Conservation (phyloP, 2,888 invertebrate species). For the Scelioninae gen. 2 region DNA sequence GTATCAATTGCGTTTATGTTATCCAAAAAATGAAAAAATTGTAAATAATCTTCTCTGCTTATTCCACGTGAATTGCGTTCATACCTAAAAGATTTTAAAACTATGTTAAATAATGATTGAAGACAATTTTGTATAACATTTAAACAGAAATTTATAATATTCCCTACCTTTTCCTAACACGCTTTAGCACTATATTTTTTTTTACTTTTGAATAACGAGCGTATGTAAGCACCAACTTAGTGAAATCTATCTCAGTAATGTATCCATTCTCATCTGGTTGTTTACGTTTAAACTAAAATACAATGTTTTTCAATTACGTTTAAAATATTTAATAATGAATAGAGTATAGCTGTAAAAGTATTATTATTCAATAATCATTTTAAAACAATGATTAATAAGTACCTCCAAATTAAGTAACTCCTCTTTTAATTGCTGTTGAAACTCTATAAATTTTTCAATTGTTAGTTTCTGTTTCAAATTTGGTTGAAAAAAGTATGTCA, state of each 20-base stretch:
- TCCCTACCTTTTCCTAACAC: slow-evolving; percentile 89
- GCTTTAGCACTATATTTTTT: slow-evolving; percentile 92
- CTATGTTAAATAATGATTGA: too few relatives aligned
- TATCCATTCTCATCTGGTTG: slow-evolving; percentile 90
- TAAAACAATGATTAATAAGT: neutral
- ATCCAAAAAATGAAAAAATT: slow-evolving; percentile 97
- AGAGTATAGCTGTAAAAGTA: too few relatives aligned
- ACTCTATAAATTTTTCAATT: slow-evolving; percentile 96
- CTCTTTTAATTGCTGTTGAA: slow-evolving; percentile 94
- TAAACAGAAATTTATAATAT: too few relatives aligned
- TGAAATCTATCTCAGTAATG: slow-evolving; percentile 95
- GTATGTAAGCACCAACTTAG: slow-evolving; percentile 93
- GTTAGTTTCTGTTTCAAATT: slow-evolving; percentile 93
- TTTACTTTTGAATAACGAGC: slow-evolving; percentile 96
- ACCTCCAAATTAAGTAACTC: slow-evolving; percentile 96
- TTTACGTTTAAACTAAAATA: slow-evolving; percentile 84
- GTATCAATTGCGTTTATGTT: too few relatives aligned
- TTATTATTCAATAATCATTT: too few relatives aligned
- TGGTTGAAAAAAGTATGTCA: slow-evolving; percentile 95
- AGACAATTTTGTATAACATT: too few relatives aligned
- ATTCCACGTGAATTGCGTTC: slow-evolving; percentile 91
- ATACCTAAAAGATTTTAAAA: slow-evolving; percentile 79
- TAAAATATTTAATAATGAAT: too few relatives aligned
- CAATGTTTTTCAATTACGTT: slow-evolving; percentile 1
- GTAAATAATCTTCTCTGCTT: slow-evolving; percentile 92